Conservation (phyloP, 2,888 invertebrate species). For the Mythimna albipuncta region DNA sequence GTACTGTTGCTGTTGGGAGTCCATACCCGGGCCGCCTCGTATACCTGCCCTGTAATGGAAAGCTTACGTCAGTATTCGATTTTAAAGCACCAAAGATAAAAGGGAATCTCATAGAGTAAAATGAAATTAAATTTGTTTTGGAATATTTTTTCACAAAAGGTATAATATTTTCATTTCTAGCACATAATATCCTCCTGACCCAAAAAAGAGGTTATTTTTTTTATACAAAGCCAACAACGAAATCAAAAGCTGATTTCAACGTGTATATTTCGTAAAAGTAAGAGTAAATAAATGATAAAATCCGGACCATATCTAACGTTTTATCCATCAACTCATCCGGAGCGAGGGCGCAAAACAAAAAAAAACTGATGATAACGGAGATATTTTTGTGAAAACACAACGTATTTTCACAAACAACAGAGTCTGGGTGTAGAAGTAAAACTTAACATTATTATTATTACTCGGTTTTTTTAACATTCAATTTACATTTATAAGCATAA, state of each 20-base stretch:
- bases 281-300: slow-evolving; percentile 22
- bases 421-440: background rate
- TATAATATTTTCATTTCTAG: background rate
- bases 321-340: slow-evolving; percentile 24
- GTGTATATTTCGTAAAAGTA: slow-evolving; percentile 8
- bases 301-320: slow-evolving; percentile 8
- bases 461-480: too few species aligned
- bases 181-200: background rate
- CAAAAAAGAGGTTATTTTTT: background rate
- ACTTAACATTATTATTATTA: slow-evolving; percentile 21
- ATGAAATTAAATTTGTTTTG: background rate
- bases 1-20: slow-evolving; percentile 98
- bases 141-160: background rate
- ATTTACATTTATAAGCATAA: too few species aligned
- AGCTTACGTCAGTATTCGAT: slow-evolving; percentile 35
- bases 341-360: slow-evolving; percentile 19
- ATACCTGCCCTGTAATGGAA: slow-evolving; percentile 91
- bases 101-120: background rate
- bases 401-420: slow-evolving; percentile 32
- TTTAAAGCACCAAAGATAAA: background rate
- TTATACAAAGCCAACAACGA: background rate
- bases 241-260: slow-evolving; percentile 21
- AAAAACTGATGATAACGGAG: slow-evolving; percentile 11
- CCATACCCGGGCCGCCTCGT: slow-evolving; percentile 95
- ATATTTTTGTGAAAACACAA: slow-evolving; percentile 30